phyloP scores from a whole-genome alignment of 2,113 vertebrate genomes.

The Gymnocephalus cernua region DNA sequence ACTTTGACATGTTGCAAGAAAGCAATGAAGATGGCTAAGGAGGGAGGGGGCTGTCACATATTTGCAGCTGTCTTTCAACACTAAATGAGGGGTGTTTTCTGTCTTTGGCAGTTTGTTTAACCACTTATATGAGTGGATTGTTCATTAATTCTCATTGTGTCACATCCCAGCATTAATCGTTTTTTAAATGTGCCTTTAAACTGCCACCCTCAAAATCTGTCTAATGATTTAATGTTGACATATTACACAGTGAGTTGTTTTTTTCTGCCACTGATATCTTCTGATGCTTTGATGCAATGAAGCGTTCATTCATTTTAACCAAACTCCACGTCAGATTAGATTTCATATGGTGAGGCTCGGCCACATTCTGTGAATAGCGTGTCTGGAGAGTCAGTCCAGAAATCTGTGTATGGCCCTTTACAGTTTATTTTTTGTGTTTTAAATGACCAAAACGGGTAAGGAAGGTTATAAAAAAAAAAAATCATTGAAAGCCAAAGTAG shows the following conservation, averaged over 20 bases:
- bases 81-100: slow-evolving; percentile 63
- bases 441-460: neutral
- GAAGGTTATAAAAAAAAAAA: neutral
- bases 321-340: slow-evolving; percentile 55
- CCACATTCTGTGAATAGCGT: slow-evolving; percentile 25
- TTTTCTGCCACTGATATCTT: slow-evolving; percentile 66
- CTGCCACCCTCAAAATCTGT: slow-evolving; percentile 64
- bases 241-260: slow-evolving; percentile 68
- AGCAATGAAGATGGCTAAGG: slow-evolving; percentile 13
- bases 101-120: slow-evolving; percentile 63
- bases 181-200: slow-evolving; percentile 58
- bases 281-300: slow-evolving; percentile 58
- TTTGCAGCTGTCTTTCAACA: slow-evolving; percentile 61
- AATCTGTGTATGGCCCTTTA: neutral
- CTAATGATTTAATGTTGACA: slow-evolving; percentile 71
- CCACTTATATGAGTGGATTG: slow-evolving; percentile 73
- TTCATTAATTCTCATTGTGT: slow-evolving; percentile 70
- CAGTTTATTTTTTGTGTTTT: neutral
- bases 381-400: slow-evolving; percentile 27
- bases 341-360: slow-evolving; percentile 49
- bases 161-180: slow-evolving; percentile 67
- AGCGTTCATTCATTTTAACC: slow-evolving; percentile 60
- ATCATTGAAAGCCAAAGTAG: neutral
- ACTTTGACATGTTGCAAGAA: slow-evolving; percentile 56
- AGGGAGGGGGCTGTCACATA: slow-evolving; percentile 52